Evolutionary conservation across 2,888 invertebrate genomes (phyloP).

Genomic region (Craniophora ligustri): DNA sequence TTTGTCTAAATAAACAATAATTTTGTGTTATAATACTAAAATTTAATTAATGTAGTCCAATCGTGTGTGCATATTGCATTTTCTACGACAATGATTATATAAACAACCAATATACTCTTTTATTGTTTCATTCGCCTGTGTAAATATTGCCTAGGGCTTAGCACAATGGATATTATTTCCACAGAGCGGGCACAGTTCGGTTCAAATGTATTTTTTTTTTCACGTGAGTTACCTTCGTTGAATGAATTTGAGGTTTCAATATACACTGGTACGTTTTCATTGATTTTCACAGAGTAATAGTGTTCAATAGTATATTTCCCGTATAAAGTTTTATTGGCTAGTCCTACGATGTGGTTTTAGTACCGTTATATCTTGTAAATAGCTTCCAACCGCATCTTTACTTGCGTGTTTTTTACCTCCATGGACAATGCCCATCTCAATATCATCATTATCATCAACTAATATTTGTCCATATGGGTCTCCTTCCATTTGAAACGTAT

Average conservation of each 20-base stretch:
- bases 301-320: conserved; percentile 13
- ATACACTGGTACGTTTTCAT: conserved; percentile 53
- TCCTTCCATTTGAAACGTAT: no score
- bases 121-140: conserved; percentile 63
- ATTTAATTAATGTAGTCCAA: conserved; percentile 52
- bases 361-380: conserved; percentile 11
- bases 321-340: conserved; percentile 25
- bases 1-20: no score
- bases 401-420: no score
- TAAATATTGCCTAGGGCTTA: conserved; percentile 68
- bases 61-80: conserved; percentile 55
- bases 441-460: no score
- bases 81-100: conserved; percentile 55
- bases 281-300: conserved; percentile 53
- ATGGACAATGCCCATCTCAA: no score
- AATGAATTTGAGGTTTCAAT: conserved; percentile 63
- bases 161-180: conserved; percentile 67
- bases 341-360: conserved; percentile 18
- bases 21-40: conserved; percentile 29
- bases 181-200: conserved; percentile 44
- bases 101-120: conserved; percentile 61
- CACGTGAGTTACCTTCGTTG: conserved; percentile 54
- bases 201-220: conserved; percentile 55
- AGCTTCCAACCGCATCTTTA: no score
- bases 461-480: no score